phyloP scores from a whole-genome alignment of 2,797 vertebrate species.

The Sebastolobus altivelis region DNA sequence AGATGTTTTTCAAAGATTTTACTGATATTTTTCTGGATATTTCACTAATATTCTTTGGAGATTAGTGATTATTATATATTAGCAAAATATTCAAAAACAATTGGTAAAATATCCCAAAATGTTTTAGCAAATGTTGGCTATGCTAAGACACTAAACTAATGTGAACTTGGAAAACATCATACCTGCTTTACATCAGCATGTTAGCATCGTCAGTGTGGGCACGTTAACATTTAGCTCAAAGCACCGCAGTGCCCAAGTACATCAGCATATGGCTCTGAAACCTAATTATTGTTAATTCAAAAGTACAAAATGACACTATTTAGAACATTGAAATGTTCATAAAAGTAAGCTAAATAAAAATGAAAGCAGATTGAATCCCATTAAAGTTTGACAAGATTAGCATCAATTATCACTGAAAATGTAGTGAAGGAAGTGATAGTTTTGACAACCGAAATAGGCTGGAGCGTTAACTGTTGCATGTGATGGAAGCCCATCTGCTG shows the following conservation, averaged over 20 bases:
- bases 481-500: conserved; percentile 26
- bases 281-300: background rate
- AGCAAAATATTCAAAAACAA: background rate
- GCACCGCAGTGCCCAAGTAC: background rate
- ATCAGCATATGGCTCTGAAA: background rate
- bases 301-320: background rate
- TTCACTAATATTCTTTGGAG: no score
- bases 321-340: background rate
- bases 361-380: background rate
- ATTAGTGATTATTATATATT: no score
- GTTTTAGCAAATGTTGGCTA: background rate
- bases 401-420: background rate
- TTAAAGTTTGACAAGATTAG: background rate
- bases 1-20: background rate
- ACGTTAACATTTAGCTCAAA: background rate
- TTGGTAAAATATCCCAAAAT: background rate
- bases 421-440: background rate
- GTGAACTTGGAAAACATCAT: background rate
- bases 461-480: background rate
- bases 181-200: background rate
- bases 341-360: background rate
- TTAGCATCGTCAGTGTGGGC: background rate
- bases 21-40: background rate
- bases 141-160: background rate
- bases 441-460: background rate